phyloP scores from a whole-genome alignment of 2,113 vertebrate genomes.

The Crotalus tigris region DNA sequence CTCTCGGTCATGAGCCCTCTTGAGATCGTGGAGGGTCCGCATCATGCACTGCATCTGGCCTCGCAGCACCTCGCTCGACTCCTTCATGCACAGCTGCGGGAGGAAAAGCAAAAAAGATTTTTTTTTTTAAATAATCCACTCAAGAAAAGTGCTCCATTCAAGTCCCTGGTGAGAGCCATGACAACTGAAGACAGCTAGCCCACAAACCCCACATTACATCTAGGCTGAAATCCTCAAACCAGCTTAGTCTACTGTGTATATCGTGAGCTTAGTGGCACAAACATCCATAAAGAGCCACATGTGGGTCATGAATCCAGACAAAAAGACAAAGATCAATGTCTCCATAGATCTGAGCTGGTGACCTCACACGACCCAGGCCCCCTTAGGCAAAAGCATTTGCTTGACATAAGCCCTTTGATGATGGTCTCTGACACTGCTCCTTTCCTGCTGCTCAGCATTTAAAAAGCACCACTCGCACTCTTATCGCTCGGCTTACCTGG shows the following conservation, averaged over 20 bases:
- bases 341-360: not conserved
- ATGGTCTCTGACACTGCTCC: not conserved
- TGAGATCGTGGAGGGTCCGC: slow-evolving; percentile 73
- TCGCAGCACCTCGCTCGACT: slow-evolving; percentile 68
- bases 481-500: slow-evolving; percentile 1
- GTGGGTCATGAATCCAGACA: not conserved
- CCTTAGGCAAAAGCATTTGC: not conserved
- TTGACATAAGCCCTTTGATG: not conserved
- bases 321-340: not conserved
- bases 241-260: not conserved
- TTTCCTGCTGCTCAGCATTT: not conserved
- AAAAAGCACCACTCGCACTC: not conserved
- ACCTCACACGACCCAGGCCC: slow-evolving; percentile 6
- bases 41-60: slow-evolving; percentile 80
- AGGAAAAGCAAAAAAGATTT: slow-evolving; percentile 22
- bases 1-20: slow-evolving; percentile 48
- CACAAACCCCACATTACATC: not conserved
- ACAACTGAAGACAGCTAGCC: not conserved
- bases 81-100: slow-evolving; percentile 77
- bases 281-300: not conserved
- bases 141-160: not conserved
- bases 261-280: not conserved
- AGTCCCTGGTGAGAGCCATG: not conserved
- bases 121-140: not conserved
- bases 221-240: not conserved